Evolutionary conservation across 2,113 vertebrate genomes (phyloP).

Genomic region (Chascanopsetta lugubris): DNA sequence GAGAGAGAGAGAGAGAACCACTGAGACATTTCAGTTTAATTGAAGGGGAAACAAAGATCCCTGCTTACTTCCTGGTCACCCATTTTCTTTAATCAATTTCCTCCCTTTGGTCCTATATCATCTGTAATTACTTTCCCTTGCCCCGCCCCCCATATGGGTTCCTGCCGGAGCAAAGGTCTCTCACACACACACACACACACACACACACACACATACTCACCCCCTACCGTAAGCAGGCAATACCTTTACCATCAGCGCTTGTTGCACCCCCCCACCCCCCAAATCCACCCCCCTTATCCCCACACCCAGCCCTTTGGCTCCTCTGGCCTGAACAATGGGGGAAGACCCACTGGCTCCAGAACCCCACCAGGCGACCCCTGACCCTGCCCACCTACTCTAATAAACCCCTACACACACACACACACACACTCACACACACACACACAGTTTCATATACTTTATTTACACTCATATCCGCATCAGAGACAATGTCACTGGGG

Average conservation of each 20-base stretch:
- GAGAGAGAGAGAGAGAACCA: conserved; percentile 26
- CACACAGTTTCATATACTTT: conserved; percentile 42
- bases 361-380: conserved; percentile 73
- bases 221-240: conserved; percentile 64
- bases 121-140: conserved; percentile 76
- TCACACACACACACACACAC: conserved; percentile 31
- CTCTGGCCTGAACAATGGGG: conserved; percentile 70
- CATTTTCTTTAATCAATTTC: conserved; percentile 79
- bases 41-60: conserved; percentile 75
- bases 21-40: conserved; percentile 76
- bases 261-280: too few relatives aligned
- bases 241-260: conserved; percentile 72
- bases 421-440: conserved; percentile 42
- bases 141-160: conserved; percentile 61
- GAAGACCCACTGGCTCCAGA: conserved; percentile 75
- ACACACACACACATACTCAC: conserved; percentile 56
- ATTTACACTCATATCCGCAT: conserved; percentile 41
- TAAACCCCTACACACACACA: conserved; percentile 41
- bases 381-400: conserved; percentile 66
- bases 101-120: conserved; percentile 75
- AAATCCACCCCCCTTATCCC: too few relatives aligned
- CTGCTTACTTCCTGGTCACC: conserved; percentile 72
- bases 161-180: conserved; percentile 46
- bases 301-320: conserved; percentile 52
- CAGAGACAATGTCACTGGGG: conserved; percentile 42